A percentile compares a stretch with the other conserved stretches of the same genome.
These are phyloP conservation scores for Ibidorhyncha struthersii DNA, from an alignment of 2,113 vertebrate genomes.

Conservation along the genomic window DNA sequence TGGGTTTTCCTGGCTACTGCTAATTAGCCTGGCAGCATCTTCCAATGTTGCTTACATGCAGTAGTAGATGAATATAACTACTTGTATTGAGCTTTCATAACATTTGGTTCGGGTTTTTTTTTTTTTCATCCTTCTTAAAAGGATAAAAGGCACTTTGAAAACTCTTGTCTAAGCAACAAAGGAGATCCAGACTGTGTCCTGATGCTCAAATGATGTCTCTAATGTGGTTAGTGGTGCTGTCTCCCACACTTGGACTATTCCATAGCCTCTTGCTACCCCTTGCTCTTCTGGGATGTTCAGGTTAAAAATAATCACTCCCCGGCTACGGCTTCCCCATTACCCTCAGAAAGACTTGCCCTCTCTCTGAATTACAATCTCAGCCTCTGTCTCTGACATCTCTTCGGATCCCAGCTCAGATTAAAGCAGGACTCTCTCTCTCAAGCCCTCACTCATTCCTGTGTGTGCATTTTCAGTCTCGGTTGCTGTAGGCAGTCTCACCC, in stretches of 20 bases:
- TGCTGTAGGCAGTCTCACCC: neutral
- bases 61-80: neutral
- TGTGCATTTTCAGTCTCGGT: neutral
- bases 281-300: neutral
- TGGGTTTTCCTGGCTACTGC: conserved; percentile 3
- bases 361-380: neutral
- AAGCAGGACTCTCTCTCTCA: neutral
- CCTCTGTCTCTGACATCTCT: neutral
- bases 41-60: neutral
- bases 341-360: neutral
- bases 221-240: neutral
- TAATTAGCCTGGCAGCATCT: conserved; percentile 31
- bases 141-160: neutral
- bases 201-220: neutral
- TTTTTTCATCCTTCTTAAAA: neutral
- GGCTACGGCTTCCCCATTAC: neutral
- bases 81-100: neutral
- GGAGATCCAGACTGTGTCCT: neutral
- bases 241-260: neutral
- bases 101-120: no score
- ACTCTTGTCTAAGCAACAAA: neutral
- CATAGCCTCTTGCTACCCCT: neutral
- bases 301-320: neutral
- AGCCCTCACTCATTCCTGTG: neutral
- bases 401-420: neutral